Evolutionary conservation across 2,888 invertebrate genomes (phyloP), one percentile per base, ranked within the genome.

Genomic region (Meandrusa payeni): DNA sequence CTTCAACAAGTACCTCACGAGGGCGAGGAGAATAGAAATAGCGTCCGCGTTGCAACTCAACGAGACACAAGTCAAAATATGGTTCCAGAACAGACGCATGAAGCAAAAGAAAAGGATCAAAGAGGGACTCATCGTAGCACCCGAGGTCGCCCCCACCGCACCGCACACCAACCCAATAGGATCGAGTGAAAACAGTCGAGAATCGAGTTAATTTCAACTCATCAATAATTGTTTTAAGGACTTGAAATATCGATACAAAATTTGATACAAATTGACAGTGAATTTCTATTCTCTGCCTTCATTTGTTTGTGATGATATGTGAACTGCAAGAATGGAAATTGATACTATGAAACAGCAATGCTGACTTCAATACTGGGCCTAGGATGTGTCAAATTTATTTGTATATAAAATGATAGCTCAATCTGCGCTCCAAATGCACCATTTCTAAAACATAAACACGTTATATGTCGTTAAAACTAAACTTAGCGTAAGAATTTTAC

Each of bases 51-150:
- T 99, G 41, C 97, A 97, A 69, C 91, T 99, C 38, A 99, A 98
- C 81, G 99, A 99, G 78, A 98, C 98, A 1, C 98, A 99, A 89
- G 94, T 96, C 20, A 97, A 98, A 83, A 98, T 98, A 58, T 98
- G 98, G 98, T 99, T 99, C 76, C 99, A 99, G 80, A 99, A 99
- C 75, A 90, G 99, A 57, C 90, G 99, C 61, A 99, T 99, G 98
- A 99, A 99, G 77, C 97, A 97, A 73, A 98, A 98, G 90, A 98
- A 98, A 74, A 90, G 97, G 51, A 95, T 97, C 90, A 98, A 98
- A 86, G 97, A 98, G 67, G 97, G 97, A 0, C 87, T 96, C 3
- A 92, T 95, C 51, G 80, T 81, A 0, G 78, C 87, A 0, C 77
- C 88, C 1, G 88, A 88, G 38, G 89, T 89, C 29, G 88, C 90